Base-by-base conservation (phyloP, 1,140 invertebrate genomes). In the Pentalonia nigronervosa region DNA sequence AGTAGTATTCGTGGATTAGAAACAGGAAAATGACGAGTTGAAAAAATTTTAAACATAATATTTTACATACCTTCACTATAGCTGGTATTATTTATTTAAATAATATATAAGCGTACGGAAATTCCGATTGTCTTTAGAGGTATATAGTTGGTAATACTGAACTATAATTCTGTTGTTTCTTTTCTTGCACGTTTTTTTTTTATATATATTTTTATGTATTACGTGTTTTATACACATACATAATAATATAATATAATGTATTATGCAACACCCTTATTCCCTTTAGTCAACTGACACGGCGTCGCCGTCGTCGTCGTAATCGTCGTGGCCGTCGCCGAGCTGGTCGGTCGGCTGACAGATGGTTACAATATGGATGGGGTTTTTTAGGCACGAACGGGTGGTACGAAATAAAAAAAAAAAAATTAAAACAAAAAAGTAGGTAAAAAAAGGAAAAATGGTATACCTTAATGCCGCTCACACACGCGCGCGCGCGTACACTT, bases 321-420 rank as follows among this genome's bases (percentile, higher is more conserved):
- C 60, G 60, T 76, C 60, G 53, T 30, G 14, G 81, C 21, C 23
- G 81, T 11, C 67, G 56, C 8, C 56, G 25, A 25, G 41, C 41
- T 41, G 41, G 30, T 9, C 30, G 60, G 60, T 67, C 67, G 25
- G 21, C 45, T 8, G n/a, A n/a, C 90, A 81, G 76, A 83, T 48
- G 47, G 76, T 92, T 92, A 41, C 41, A 41, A 41, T 41, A 84
- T 53, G 47, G 91, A 92, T 92, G 91, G 91, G 81, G n/a, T n/a
- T n/a, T 48, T 56, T 41, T 84, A 36, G 9, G 76, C 91, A 92
- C 91, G 91, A 92, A 92, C 76, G 45, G 45, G 41, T n/a, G n/a
- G n/a, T 50, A 89, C 87, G 87, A 84, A 83, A 25, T n/a, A 41
- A 91, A 76, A 81, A 81, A 81, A 60, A 45, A 14, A 21, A 30